phyloP scores from a whole-genome alignment of 2,113 vertebrate species.

The Paratilapia polleni region DNA sequence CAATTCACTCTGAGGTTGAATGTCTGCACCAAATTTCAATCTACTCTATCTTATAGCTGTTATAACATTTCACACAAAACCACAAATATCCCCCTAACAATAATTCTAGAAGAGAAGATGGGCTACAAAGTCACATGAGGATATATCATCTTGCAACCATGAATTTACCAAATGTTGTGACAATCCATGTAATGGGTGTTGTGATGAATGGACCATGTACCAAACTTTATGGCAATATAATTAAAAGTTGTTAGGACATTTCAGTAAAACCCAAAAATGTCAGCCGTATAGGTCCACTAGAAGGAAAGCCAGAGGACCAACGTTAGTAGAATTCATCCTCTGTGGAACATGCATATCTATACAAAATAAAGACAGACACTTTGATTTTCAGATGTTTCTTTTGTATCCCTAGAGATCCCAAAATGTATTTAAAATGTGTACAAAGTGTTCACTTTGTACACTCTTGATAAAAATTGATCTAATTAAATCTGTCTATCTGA shows the following conservation, averaged over 20 bases:
- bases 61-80: not conserved
- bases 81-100: not conserved
- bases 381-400: not conserved
- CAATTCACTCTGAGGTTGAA: too few relatives aligned
- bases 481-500: too few relatives aligned
- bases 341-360: not conserved
- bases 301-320: not conserved
- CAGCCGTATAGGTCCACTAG: not conserved
- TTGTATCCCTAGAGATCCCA: not conserved
- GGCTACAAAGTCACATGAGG: not conserved
- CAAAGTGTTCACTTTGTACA: too few relatives aligned
- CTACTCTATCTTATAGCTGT: not conserved
- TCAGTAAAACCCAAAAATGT: not conserved
- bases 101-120: not conserved
- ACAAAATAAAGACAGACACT: not conserved
- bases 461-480: too few relatives aligned
- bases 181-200: fast-evolving
- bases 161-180: not conserved
- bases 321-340: not conserved
- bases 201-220: too few relatives aligned
- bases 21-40: not conserved
- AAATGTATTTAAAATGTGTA: fast-evolving
- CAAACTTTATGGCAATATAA: fast-evolving
- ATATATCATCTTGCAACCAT: fast-evolving
- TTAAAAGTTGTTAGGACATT: not conserved